phyloP scores from a whole-genome alignment of 2,888 invertebrate species.

The Aelia acuminata region DNA sequence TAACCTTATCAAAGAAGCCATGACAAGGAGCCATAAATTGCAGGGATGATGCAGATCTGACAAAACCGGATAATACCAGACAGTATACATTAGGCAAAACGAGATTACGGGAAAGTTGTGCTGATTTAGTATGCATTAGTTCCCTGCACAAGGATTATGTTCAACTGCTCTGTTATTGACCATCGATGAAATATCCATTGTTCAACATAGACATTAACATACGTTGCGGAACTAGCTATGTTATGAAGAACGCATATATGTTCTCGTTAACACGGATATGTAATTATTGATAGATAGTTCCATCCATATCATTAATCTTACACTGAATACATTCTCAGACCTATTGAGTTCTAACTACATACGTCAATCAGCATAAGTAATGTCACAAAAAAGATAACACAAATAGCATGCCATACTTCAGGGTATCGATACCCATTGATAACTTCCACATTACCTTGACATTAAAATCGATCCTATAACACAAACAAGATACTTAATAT shows the following conservation, averaged over 20 bases:
- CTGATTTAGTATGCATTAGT: conserved; percentile 46
- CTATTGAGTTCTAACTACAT: too few species aligned
- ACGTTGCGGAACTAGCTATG: background rate
- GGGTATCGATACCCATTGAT: too few species aligned
- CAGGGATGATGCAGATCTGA: background rate
- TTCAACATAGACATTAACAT: background rate
- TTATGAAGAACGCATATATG: background rate
- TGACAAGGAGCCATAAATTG: conserved; percentile 18
- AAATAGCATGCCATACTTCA: too few species aligned
- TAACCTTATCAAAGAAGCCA: background rate
- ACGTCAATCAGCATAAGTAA: too few species aligned
- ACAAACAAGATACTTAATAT: too few species aligned
- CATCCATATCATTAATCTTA: too few species aligned
- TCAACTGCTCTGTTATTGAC: background rate
- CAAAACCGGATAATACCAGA: background rate
- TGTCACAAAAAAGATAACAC: too few species aligned
- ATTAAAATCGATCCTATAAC: too few species aligned
- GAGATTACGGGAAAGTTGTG: conserved; percentile 17
- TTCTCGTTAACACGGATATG: background rate
- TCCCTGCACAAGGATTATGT: background rate
- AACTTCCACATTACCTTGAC: too few species aligned
- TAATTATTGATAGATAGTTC: background rate
- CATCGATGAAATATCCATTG: background rate
- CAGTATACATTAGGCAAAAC: conserved; percentile 25
- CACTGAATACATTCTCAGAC: too few species aligned